Evolutionary conservation across 1,140 invertebrate species (phyloP), one percentile per base, ranked within the genome.

Genomic region (Ruditapes philippinarum): DNA sequence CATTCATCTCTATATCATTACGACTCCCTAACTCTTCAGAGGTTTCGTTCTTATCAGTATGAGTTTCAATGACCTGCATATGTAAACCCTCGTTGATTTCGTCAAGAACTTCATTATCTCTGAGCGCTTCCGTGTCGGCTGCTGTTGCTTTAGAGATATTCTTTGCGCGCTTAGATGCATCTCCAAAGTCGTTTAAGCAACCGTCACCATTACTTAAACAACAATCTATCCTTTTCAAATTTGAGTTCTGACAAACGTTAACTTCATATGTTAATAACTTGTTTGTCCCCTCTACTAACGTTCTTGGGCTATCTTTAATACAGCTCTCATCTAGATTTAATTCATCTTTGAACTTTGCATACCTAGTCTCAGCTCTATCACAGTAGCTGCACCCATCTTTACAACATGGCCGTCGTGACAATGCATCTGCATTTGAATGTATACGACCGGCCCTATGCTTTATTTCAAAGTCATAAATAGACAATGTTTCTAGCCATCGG

Each of bases 401-500:
- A 51, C 49, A 12, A 51, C 49, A 51, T 11, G 49, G 49, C 22
- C 49, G 49, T 51, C 79, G 45, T n/a, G 51, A 65, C 31, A 82
- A 40, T 36, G 31, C 79, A 82, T 81, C 65, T 7, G 60, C 81
- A 70, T 84, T 70, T 17, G 81, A 84, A 33, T 84, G 65, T 28
- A 73, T 57, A n/a, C 81, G 81, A n/a, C 80, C 80, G 28, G 80
- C 57, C 14, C 57, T 28, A 42, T 62, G 36, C n/a, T 82, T 28
- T 9, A 82, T 82, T 1, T 31, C 31, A 38, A 31, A 62, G 79
- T 82, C 79, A 36, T 82, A 79, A 14, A 33, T 4, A 33, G 91
- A 81, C 31, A 89, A 51, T 11, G 36, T 49, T 74, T 89, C 70
- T 12, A 89, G 19, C 88, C 88, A 89, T 38, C 82, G 54, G 38